Base-by-base conservation (phyloP, 2,113 vertebrate species). In the Kobus ellipsiprymnus region DNA sequence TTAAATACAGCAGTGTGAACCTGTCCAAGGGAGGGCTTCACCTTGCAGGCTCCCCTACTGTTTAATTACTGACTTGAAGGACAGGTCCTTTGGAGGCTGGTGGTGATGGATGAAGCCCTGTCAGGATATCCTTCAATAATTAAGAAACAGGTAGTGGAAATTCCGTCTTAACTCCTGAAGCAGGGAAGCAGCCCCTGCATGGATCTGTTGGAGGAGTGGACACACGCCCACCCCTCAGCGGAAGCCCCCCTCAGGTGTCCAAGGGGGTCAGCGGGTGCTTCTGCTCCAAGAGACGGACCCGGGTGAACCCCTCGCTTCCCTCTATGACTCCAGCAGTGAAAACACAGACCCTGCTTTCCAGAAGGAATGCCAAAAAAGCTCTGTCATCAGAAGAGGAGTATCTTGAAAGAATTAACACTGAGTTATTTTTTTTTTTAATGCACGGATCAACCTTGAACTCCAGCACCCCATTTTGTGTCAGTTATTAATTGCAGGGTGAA, bases 81-180 rank as follows among this genome's bases (percentile, higher is more conserved):
- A 78, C 17, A 52, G 59, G 87, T 29, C 17, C 92, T 82, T 50
- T 44, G 77, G 54, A 94, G 54, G 16, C 40, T 95, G 88, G 36
- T 92, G 94, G 94, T 98, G 98, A 98, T 91, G 77, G 48, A 97
- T 59, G 97, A 96, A 85, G 77, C 90, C 59, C 64, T 92, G 94
- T 95, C 97, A 96, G 92, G 90, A 8, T 50, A 30, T 78, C 96
- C 96, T 95, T 98, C 96, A 97, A 87, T 97, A 97, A 98, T 97
- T 96, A 96, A 97, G 97, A 98, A 96, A 96, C 30, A 36, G 95
- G 87, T 95, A 81, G 92, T 71, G 91, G 92, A 92, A 96, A 94
- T 94, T 95, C 95, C 85, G 44, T 97, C 94, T 96, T 88, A 48
- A 30, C 93, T 90, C 30, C 50, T 15, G 90, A 92, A 71, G 54